A percentile compares a stretch with the other conserved stretches of the same genome.
These are phyloP conservation scores for Atrichornis clamosus DNA, from an alignment of 2,113 vertebrate species.

Conservation along the genomic window DNA sequence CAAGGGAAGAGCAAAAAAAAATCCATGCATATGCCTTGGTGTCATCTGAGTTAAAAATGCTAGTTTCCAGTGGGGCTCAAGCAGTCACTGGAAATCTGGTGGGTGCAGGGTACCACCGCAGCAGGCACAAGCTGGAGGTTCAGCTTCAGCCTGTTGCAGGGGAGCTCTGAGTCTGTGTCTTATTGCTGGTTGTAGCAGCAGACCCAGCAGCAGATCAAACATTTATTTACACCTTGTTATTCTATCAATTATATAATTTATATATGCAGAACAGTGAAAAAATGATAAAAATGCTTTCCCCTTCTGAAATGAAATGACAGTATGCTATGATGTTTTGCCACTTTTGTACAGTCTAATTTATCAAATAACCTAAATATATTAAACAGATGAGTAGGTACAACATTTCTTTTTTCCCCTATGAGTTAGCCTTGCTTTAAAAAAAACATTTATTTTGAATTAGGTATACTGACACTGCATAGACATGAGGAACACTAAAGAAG, in stretches of 20 bases:
- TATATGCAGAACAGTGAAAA: not conserved
- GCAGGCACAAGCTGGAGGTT: not conserved
- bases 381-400: not conserved
- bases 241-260: not conserved
- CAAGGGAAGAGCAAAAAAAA: not conserved
- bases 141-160: not conserved
- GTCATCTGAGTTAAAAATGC: not conserved
- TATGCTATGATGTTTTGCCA: not conserved
- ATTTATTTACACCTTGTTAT: not conserved
- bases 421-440: not conserved
- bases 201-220: not conserved
- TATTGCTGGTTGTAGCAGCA: not conserved
- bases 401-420: rapidly evolving
- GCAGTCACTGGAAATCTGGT: not conserved
- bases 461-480: not conserved
- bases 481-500: not conserved
- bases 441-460: not conserved
- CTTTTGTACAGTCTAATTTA: not conserved
- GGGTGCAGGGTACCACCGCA: not conserved
- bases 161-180: not conserved
- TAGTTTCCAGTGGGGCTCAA: not conserved
- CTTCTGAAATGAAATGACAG: not conserved
- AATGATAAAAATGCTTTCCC: not conserved
- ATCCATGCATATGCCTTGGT: not conserved
- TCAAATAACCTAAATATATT: not conserved